Percentiles rank a stretch among this genome's conserved stretches.
Conservation (phyloP, 2,113 vertebrate genomes). For the Crocuta crocuta region DNA sequence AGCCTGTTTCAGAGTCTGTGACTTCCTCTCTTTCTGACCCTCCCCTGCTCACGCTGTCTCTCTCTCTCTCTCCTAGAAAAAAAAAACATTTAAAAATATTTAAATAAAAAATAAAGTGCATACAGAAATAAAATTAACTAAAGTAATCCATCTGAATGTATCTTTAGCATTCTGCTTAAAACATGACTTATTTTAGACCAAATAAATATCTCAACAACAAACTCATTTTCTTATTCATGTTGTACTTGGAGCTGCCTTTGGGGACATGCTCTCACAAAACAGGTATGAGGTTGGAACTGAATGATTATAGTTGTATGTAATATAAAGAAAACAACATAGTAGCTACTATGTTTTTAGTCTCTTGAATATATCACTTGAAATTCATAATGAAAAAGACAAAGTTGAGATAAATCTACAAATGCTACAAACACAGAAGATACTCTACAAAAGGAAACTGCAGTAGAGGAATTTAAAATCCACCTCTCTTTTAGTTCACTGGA, state of each 20-base stretch:
- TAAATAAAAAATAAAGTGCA: too few species aligned
- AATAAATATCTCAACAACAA: background rate
- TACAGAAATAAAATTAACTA: background rate
- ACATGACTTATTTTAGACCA: background rate
- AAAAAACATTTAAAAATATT: too few species aligned
- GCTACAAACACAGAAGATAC: background rate
- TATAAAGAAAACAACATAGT: background rate
- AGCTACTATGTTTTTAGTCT: background rate
- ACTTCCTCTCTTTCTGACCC: too few species aligned
- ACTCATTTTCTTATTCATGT: background rate
- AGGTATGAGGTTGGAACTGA: background rate
- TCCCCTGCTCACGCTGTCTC: too few species aligned
- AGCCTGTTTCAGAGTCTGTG: too few species aligned
- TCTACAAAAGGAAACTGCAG: background rate
- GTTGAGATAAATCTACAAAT: background rate
- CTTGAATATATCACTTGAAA: background rate
- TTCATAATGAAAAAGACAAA: background rate
- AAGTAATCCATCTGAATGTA: background rate
- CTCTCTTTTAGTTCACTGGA: background rate
- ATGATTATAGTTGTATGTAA: background rate
- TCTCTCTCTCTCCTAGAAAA: too few species aligned
- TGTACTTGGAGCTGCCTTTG: background rate
- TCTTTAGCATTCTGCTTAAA: background rate
- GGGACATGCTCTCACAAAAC: background rate
- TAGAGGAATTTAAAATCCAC: background rate